Base-by-base conservation (phyloP, 1,140 invertebrate species). In the Popillia japonica region DNA sequence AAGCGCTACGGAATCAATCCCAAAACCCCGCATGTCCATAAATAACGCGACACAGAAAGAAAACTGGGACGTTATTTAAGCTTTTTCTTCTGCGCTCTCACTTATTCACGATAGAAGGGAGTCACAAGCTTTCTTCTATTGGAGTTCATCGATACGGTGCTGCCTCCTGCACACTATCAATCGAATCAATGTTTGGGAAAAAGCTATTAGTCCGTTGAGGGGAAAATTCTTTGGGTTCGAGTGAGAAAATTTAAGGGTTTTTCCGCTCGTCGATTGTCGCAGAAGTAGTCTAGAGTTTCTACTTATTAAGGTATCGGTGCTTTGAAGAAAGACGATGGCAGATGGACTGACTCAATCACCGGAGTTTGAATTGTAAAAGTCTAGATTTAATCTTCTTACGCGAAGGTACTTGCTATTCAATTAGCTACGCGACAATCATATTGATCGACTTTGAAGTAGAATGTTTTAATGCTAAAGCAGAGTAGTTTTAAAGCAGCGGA, bases 151-250 rank as follows among this genome's bases (percentile, higher is more conserved):
- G 27, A 34, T 34, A 34, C 27, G 27, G 4, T 55, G 14, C 48
- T 55, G 14, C 48, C 48, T 55, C 17, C 48, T 55, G 48, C 48
- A 17, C 48, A 17, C 48, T 55, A 55, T 55, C 48, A 55, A 55
- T 55, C 48, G 48, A 55, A 55, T 55, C 48, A 55, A 55, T 17
- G 48, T 55, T 55, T 55, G 48, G 48, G 14, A 55, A 34, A 55
- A 55, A 55, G 48, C 48, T 55, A 55, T 55, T 55, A 55, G 48
- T 55, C 48, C 48, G 14, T 55, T 14, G 48, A 6, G 11, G 48
- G 48, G 14, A 55, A 55, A 55, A 55, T 55, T 55, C 48, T 55
- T 55, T 55, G 14, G 11, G 48, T 17, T 55, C 48, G 2, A 55
- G 11, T 14, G 48, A 55, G 48, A 55, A 55, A 55, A 55, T 55